Conservation (phyloP, 2,888 invertebrate genomes). For the Habrosyne pyritoides region DNA sequence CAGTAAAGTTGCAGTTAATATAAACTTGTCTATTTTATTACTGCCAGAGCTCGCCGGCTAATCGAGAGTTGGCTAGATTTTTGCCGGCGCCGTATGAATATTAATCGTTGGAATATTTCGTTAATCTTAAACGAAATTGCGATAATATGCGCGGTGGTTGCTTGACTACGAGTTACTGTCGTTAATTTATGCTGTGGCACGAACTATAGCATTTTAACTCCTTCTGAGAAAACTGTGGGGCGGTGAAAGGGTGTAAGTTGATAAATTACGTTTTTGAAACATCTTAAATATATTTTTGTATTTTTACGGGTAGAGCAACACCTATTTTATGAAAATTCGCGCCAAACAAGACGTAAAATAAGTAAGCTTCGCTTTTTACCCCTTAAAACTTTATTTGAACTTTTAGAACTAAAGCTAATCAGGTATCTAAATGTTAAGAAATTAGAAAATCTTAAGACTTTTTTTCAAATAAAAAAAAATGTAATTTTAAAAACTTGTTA, state of each 20-base stretch:
- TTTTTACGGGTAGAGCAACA: background rate
- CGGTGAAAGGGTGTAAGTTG: conserved; percentile 37
- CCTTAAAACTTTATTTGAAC: no score
- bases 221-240: conserved; percentile 60
- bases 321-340: no score
- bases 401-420: no score
- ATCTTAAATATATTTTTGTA: background rate
- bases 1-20: no score
- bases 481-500: no score
- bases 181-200: conserved; percentile 81
- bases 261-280: conserved; percentile 17
- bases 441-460: no score
- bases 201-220: conserved; percentile 83
- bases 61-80: conserved; percentile 61
- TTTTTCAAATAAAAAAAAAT: no score
- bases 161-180: conserved; percentile 68
- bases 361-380: no score
- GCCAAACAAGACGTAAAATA: no score
- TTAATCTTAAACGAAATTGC: conserved; percentile 79
- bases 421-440: no score
- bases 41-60: conserved; percentile 27
- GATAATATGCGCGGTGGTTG: conserved; percentile 80
- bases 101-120: conserved; percentile 70
- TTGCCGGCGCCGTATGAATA: conserved; percentile 64
- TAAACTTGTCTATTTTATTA: background rate